These are phyloP conservation scores for Drosophila kikkawai DNA, from an alignment of 1,140 invertebrate species.

Conservation along the genomic window DNA sequence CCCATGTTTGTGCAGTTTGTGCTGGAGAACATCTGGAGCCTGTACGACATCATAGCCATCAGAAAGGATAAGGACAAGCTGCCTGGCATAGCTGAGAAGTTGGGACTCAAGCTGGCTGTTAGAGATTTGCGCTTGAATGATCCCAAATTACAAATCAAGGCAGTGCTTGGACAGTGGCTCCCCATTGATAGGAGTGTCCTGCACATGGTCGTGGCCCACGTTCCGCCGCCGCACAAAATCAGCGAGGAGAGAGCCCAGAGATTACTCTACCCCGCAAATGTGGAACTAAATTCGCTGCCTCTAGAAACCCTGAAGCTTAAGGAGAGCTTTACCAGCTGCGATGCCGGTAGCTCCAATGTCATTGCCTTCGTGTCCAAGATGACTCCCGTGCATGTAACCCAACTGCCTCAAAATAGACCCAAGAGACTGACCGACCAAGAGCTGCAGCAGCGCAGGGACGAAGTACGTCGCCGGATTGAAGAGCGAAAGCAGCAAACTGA, in stretches of 20 bases:
- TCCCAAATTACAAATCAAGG: constrained; percentile 91
- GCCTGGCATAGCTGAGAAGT: constrained; percentile 92
- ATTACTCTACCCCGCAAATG: constrained; percentile 90
- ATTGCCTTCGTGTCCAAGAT: constrained; percentile 97
- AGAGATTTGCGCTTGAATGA: constrained; percentile 93
- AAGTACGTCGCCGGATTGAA: constrained; percentile 88
- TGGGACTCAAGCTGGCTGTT: constrained; percentile 91
- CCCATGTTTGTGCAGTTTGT: constrained; percentile 98
- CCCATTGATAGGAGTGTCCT: constrained; percentile 93
- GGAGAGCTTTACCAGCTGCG: constrained; percentile 91
- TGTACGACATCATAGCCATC: constrained; percentile 94
- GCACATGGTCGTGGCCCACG: constrained; percentile 91
- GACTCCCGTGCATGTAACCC: constrained; percentile 88
- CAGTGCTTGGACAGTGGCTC: constrained; percentile 95
- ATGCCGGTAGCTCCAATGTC: constrained; percentile 89
- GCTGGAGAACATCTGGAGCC: constrained; percentile 96
- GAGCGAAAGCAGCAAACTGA: constrained; percentile 86
- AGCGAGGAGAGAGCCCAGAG: constrained; percentile 90
- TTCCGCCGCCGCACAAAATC: constrained; percentile 93
- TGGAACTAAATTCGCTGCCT: constrained; percentile 90
- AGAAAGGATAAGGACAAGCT: constrained; percentile 93
- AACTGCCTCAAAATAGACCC: constrained; percentile 90
- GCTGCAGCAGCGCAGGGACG: constrained; percentile 89
- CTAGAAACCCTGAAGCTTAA: constrained; percentile 90
- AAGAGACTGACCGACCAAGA: constrained; percentile 92